These are phyloP conservation scores for Forbesichthys agassizii DNA, from an alignment of 2,113 vertebrate species.

Conservation along the genomic window DNA sequence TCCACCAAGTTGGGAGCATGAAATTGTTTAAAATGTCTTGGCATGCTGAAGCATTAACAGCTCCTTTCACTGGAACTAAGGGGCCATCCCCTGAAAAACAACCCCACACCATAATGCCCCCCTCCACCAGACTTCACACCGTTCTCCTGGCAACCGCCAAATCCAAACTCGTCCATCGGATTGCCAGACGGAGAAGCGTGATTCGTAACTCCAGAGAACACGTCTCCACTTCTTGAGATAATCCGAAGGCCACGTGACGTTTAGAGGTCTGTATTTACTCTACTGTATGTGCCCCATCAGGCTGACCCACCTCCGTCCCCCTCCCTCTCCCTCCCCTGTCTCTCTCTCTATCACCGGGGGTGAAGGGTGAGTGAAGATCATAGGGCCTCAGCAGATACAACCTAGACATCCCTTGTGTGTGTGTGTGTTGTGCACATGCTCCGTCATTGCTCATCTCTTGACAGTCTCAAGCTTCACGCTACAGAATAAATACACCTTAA, in stretches of 20 bases:
- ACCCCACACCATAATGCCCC: neutral
- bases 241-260: neutral
- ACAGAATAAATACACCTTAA: constrained; percentile 72
- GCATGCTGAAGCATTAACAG: too few relatives aligned
- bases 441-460: constrained; percentile 68
- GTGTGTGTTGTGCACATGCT: neutral
- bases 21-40: too few relatives aligned
- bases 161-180: too few relatives aligned
- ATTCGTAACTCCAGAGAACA: neutral
- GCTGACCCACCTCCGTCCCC: constrained; percentile 5
- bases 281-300: neutral
- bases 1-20: too few relatives aligned
- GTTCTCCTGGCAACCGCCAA: neutral
- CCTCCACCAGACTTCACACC: too few relatives aligned
- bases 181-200: too few relatives aligned
- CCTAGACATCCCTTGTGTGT: constrained; percentile 30
- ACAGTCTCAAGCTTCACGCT: constrained; percentile 61
- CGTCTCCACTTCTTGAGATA: neutral
- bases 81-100: neutral
- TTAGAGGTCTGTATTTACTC: neutral
- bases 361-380: constrained; percentile 69
- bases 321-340: constrained; percentile 1
- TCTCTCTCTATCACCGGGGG: constrained; percentile 36
- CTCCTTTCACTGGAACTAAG: too few relatives aligned
- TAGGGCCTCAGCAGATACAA: constrained; percentile 45